These are phyloP conservation scores for Gisinianus flammeolus DNA, from an alignment of 2,888 invertebrate species.

Conservation along the genomic window DNA sequence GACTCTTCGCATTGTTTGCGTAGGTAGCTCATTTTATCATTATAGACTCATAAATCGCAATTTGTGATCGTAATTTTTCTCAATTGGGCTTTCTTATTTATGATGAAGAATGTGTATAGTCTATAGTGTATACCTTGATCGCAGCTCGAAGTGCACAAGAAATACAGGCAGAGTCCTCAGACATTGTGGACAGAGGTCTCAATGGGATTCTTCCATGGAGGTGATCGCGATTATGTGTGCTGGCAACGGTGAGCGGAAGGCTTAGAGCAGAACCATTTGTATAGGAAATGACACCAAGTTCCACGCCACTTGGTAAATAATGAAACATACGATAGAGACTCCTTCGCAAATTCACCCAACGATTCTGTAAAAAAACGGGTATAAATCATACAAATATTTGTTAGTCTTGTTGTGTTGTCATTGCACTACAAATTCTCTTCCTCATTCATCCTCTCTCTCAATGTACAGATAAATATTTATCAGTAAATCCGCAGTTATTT, in stretches of 20 bases:
- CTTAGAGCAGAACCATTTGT: slow-evolving; percentile 55
- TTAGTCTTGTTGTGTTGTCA: background rate
- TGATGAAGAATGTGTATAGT: background rate
- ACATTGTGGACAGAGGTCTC: slow-evolving; percentile 52
- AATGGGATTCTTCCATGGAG: slow-evolving; percentile 59
- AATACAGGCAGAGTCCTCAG: slow-evolving; percentile 53
- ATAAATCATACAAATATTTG: background rate
- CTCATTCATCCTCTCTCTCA: background rate
- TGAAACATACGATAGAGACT: slow-evolving; percentile 59
- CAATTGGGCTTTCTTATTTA: background rate
- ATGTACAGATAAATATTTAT: background rate
- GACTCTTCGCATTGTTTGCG: background rate
- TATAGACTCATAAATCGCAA: slow-evolving; percentile 38
- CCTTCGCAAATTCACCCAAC: slow-evolving; percentile 59
- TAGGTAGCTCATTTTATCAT: slow-evolving; percentile 32
- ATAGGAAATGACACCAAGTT: slow-evolving; percentile 59
- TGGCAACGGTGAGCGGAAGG: slow-evolving; percentile 58
- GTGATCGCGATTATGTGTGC: slow-evolving; percentile 58
- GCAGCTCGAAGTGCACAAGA: slow-evolving; percentile 57
- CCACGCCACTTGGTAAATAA: slow-evolving; percentile 58
- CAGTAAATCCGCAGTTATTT: too few relatives aligned
- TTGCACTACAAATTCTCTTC: background rate
- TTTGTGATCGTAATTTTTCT: slow-evolving; percentile 24
- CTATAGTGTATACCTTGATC: slow-evolving; percentile 49
- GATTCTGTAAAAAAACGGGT: slow-evolving; percentile 50